A percentile compares a stretch with the other conserved stretches of the same genome.
These are phyloP conservation scores for Samia ricini DNA, from an alignment of 1,140 invertebrate genomes.

Conservation along the genomic window DNA sequence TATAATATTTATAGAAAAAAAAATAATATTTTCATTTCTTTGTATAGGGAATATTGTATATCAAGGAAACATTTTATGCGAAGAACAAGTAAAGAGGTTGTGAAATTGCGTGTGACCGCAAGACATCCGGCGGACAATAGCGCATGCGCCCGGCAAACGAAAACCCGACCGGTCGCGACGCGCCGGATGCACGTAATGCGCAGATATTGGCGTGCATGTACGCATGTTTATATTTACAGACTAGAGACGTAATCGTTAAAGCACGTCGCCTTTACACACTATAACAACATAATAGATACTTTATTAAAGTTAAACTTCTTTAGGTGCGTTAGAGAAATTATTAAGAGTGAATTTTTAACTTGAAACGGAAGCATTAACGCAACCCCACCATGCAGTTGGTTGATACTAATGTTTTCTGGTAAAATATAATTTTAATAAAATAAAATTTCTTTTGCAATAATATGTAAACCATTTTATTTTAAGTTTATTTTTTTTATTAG, in stretches of 20 bases:
- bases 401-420: too few species aligned
- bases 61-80: conserved; percentile 31
- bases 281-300: background rate
- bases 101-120: conserved; percentile 75
- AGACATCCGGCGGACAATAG: conserved; percentile 73
- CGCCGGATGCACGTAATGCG: conserved; percentile 70
- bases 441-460: too few species aligned
- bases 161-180: conserved; percentile 15
- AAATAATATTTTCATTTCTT: background rate
- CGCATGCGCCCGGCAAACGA: conserved; percentile 35
- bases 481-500: too few species aligned
- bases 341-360: too few species aligned
- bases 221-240: conserved; percentile 17
- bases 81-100: conserved; percentile 52
- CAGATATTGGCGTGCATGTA: conserved; percentile 50
- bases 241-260: conserved; percentile 27
- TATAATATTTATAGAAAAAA: too few species aligned
- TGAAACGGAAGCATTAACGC: too few species aligned
- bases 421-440: too few species aligned
- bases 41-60: conserved; percentile 11
- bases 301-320: too few species aligned
- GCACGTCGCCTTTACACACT: background rate
- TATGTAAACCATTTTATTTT: too few species aligned
- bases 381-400: too few species aligned
- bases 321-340: too few species aligned